Conservation (phyloP, 2,797 vertebrate species). For the Botia kubotai region DNA sequence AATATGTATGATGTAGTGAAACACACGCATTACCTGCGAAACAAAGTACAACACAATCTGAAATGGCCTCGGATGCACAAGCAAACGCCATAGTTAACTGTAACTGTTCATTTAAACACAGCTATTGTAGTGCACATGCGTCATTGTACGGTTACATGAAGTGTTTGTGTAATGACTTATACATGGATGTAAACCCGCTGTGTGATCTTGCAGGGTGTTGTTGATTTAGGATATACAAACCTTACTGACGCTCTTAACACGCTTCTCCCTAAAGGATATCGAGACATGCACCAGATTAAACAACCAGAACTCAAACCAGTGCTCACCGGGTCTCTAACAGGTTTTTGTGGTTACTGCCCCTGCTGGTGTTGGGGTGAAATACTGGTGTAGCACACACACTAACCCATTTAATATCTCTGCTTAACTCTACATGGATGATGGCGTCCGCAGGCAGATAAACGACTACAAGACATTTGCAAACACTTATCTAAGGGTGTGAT, state of each 20-base stretch:
- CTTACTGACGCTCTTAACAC: too few species aligned
- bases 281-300: too few species aligned
- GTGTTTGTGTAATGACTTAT: too few species aligned
- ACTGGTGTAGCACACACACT: background rate
- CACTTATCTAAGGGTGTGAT: too few species aligned
- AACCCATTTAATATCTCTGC: background rate
- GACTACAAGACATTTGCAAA: background rate
- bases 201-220: too few species aligned
- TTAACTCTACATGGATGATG: background rate
- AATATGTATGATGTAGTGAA: background rate
- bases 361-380: constrained; percentile 16
- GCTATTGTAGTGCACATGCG: too few species aligned
- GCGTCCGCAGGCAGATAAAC: background rate
- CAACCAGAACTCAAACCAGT: too few species aligned
- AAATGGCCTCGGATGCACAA: background rate
- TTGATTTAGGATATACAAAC: too few species aligned
- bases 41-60: background rate
- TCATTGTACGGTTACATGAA: too few species aligned
- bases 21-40: constrained; percentile 3
- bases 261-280: too few species aligned
- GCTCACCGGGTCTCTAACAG: background rate
- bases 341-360: constrained; percentile 39
- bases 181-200: too few species aligned
- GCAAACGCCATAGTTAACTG: background rate
- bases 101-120: background rate